Percentiles rank a stretch among this genome's conserved stretches.
Evolutionary conservation across 2,888 invertebrate species (phyloP).

Genomic region (Synergus japonicus): DNA sequence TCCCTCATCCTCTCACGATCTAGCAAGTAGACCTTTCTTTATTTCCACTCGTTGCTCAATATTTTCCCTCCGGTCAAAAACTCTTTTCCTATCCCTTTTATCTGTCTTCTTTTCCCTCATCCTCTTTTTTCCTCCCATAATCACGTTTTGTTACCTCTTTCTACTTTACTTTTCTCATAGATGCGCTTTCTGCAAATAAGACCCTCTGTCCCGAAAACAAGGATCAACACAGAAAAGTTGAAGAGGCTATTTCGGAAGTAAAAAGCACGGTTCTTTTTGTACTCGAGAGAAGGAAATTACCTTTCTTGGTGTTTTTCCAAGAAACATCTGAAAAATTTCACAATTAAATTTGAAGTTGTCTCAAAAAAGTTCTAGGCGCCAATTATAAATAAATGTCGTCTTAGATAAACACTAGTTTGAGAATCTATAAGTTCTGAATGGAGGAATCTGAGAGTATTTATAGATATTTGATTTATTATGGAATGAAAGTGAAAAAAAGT

Average conservation of each 20-base stretch:
- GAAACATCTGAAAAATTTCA: neutral
- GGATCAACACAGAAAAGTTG: neutral
- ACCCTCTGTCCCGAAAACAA: neutral
- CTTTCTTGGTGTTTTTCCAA: neutral
- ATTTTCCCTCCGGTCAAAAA: slow-evolving; percentile 14
- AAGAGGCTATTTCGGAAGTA: neutral
- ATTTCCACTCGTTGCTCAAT: slow-evolving; percentile 31
- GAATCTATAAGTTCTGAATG: no score
- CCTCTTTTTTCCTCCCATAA: slow-evolving; percentile 18
- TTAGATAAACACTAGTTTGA: no score
- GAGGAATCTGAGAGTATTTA: no score
- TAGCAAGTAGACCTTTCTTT: slow-evolving; percentile 43
- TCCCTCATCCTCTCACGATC: slow-evolving; percentile 35
- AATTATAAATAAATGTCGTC: no score
- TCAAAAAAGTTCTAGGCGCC: no score
- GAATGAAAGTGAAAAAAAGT: neutral
- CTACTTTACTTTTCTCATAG: slow-evolving; percentile 22
- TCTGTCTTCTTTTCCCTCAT: neutral
- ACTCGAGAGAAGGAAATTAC: neutral
- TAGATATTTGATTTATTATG: no score
- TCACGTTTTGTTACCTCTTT: slow-evolving; percentile 44
- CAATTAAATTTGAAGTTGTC: no score
- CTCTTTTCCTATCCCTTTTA: slow-evolving; percentile 40
- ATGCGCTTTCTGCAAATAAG: neutral
- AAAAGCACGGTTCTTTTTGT: neutral